Evolutionary conservation across 2,888 invertebrate genomes (phyloP).

Genomic region (Magallana nippona): DNA sequence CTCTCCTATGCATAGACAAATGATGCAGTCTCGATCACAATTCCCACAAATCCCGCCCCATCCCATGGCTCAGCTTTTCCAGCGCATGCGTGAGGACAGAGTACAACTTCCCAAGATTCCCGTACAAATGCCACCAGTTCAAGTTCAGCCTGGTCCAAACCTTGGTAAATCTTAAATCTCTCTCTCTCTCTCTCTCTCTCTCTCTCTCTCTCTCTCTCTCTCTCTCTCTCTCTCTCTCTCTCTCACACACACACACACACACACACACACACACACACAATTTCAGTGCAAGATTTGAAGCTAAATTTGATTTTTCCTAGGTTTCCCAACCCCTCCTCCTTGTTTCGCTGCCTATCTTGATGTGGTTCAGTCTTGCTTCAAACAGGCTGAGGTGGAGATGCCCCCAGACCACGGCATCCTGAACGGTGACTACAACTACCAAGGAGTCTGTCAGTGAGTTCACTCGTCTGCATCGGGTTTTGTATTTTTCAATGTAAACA

Average conservation of each 20-base stretch:
- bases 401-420: conserved; percentile 45
- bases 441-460: conserved; percentile 37
- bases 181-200: not conserved
- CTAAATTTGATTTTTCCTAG: not conserved
- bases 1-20: not conserved
- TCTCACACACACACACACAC: no score
- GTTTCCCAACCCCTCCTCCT: conserved; percentile 37
- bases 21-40: not conserved
- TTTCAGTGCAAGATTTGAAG: not conserved
- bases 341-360: conserved; percentile 47
- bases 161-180: conserved; percentile 1
- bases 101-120: conserved; percentile 46
- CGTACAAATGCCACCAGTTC: conserved; percentile 49
- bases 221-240: not conserved
- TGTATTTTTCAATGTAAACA: no score
- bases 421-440: conserved; percentile 41
- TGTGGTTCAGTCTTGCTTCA: conserved; percentile 48
- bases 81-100: conserved; percentile 19
- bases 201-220: not conserved
- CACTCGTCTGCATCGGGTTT: not conserved
- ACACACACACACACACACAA: no score
- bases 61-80: conserved; percentile 1
- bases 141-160: conserved; percentile 48
- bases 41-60: conserved; percentile 30
- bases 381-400: conserved; percentile 42